Base-by-base conservation (phyloP, 2,113 vertebrate species). In the Scomber colias region DNA sequence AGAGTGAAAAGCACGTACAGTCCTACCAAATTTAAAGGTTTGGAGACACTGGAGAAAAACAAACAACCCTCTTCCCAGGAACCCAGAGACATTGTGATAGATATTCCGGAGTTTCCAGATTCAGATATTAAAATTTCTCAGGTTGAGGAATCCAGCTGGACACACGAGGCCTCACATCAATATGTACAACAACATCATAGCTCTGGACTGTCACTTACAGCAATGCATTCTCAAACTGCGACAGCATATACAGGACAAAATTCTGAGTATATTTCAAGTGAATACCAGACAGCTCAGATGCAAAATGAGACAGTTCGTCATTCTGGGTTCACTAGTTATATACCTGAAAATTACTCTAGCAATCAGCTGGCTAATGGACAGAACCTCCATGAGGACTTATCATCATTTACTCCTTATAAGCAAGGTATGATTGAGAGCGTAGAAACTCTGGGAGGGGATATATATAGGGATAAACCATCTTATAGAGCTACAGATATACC, bases 1-100 rank as follows among this genome's bases (percentile, higher is more conserved):
- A 91, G 94, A 16, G 96, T 99, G 2, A 99, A 98, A 90, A 98
- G 96, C 86, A 97, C 94, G 0, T 99, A 98, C 63, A 97, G 95
- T 30, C 95, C 97, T 7, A 88, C 94, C 11, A 92, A 95, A 80
- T 89, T 95, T 50, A 96, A 93, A 88, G 92, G 82, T 54, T 65
- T 84, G 5, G 96, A 97, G 13, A 93, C 93, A 55, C 86, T 78
- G 77, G 92, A 91, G 77, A 93, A 83, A 85, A 77, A 65, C 49
- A 94, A 92, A 60, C 92, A 92, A 71, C 83, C 81, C 4, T 65
- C 24, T 15, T 55, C 79, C 15, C 92, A 93, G 27, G 95, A 97
- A 77, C 76, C 79, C 11, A 87, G 71, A 84, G 89, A 95, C 72
- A 90, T 67, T 71, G 85, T 89, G 7, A 92, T 90, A 73, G 90